Base-by-base conservation (phyloP, 2,113 vertebrate genomes). In the Pithys albifrons region DNA sequence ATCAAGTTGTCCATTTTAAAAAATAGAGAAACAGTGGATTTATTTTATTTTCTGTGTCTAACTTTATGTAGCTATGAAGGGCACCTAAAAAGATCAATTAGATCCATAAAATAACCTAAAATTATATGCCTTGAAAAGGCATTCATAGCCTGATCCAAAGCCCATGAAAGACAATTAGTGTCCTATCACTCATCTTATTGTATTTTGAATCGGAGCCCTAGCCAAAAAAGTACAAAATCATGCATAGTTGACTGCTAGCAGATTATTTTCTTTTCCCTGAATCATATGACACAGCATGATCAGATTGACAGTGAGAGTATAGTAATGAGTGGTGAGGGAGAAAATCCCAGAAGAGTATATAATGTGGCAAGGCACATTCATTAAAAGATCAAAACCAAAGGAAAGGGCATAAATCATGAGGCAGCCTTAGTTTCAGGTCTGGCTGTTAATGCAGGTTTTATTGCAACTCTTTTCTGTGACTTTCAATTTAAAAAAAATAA, bases 361-460 rank as follows among this genome's bases (percentile, higher is more conserved):
- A 86, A 78, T 29, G 37, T 76, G 73, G 48, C 52, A 81, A 96
- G 85, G 92, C 80, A 85, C 16, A 14, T 93, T 93, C 83, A 84
- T 95, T 97, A 92, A 77, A 92, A 96, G 85, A 95, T 93, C 91
- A 97, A 95, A 95, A 95, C 59, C 41, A 75, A 95, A 69, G 80
- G 55, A 90, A 87, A 94, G 72, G 45, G 69, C 54, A 85, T 96
- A 97, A 96, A 96, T 96, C 93, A 96, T 3, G 0, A 72, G 25
- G 37, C 88, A 96, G 79, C 81, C 66, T 89, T 27, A 59, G 76
- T 83, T 25, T 91, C 67, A 85, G 91, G 41, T 89, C 83, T 75
- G 85, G 88, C 73, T 91, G 89, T 84, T 95, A 96, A 95, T 79
- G 39, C 84, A 90, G 35, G 33, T 91, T 97, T 97, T 97, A 96